These are phyloP conservation scores for Corythoichthys intestinalis DNA, from an alignment of 2,113 vertebrate species.

Conservation along the genomic window DNA sequence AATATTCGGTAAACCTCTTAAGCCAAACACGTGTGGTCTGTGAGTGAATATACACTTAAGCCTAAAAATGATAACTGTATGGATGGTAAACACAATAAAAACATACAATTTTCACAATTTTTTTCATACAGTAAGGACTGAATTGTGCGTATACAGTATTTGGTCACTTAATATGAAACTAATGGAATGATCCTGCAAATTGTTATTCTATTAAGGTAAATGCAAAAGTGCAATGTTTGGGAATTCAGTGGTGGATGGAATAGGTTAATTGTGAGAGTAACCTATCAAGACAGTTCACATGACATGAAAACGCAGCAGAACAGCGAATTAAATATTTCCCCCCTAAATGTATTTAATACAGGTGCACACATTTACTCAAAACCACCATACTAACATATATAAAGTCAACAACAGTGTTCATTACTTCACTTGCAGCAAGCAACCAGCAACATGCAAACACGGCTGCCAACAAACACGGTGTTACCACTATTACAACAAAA, in stretches of 20 bases:
- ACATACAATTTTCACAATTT: background rate
- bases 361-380: slow-evolving; percentile 38
- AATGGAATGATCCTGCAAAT: background rate
- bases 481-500: slow-evolving; percentile 24
- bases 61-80: background rate
- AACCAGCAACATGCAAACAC: slow-evolving; percentile 34
- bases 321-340: slow-evolving; percentile 11
- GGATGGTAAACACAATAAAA: background rate
- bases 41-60: background rate
- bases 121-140: background rate
- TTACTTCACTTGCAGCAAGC: slow-evolving; percentile 1
- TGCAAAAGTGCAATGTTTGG: slow-evolving; percentile 19
- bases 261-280: background rate
- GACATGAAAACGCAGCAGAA: slow-evolving; percentile 18
- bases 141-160: slow-evolving; percentile 15
- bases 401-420: background rate
- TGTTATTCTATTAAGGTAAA: slow-evolving; percentile 20
- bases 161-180: slow-evolving; percentile 19
- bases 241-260: slow-evolving; percentile 13
- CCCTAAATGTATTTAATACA: slow-evolving; percentile 3
- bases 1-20: slow-evolving; percentile 21
- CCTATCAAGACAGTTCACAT: background rate
- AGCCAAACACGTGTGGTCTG: slow-evolving; percentile 2
- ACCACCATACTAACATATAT: slow-evolving; percentile 12
- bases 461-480: slow-evolving; percentile 37